A percentile compares a stretch with the other conserved stretches of the same genome.
Evolutionary conservation across 1,140 invertebrate species (phyloP).

Genomic region (Drosophila subpulchrella): DNA sequence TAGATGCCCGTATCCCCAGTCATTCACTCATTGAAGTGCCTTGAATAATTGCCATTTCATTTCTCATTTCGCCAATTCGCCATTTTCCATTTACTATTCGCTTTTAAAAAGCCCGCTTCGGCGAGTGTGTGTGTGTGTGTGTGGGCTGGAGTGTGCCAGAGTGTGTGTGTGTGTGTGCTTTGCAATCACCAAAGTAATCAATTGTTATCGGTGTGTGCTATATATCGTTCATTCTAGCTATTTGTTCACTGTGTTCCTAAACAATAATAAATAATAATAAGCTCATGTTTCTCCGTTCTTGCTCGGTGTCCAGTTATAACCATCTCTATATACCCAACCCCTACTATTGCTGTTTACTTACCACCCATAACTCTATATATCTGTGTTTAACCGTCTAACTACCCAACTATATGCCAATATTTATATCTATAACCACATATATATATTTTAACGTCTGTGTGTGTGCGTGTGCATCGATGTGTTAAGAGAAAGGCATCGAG

Average conservation of each 20-base stretch:
- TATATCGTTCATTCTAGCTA: conserved; percentile 63
- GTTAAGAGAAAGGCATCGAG: conserved; percentile 17
- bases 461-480: conserved; percentile 53
- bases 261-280: conserved; percentile 47
- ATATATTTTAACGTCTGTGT: conserved; percentile 34
- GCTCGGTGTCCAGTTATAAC: conserved; percentile 59
- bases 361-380: conserved; percentile 27
- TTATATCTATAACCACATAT: conserved; percentile 21
- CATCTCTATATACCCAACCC: conserved; percentile 32
- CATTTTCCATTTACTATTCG: conserved; percentile 20
- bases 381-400: conserved; percentile 53
- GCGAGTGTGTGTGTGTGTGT: conserved; percentile 6
- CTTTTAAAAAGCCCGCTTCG: conserved; percentile 17
- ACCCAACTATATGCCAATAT: conserved; percentile 24
- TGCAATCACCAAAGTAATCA: conserved; percentile 73
- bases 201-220: conserved; percentile 69
- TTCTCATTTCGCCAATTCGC: conserved; percentile 38
- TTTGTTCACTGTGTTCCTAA: conserved; percentile 67
- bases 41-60: conserved; percentile 66
- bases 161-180: conserved; percentile 21
- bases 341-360: conserved; percentile 26
- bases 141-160: conserved; percentile 2
- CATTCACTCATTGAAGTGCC: conserved; percentile 30
- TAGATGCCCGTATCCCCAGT: conserved; percentile 18
- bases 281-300: conserved; percentile 60